Base-by-base conservation (phyloP, 2,797 vertebrate genomes). In the Leptoclinus maculatus region DNA sequence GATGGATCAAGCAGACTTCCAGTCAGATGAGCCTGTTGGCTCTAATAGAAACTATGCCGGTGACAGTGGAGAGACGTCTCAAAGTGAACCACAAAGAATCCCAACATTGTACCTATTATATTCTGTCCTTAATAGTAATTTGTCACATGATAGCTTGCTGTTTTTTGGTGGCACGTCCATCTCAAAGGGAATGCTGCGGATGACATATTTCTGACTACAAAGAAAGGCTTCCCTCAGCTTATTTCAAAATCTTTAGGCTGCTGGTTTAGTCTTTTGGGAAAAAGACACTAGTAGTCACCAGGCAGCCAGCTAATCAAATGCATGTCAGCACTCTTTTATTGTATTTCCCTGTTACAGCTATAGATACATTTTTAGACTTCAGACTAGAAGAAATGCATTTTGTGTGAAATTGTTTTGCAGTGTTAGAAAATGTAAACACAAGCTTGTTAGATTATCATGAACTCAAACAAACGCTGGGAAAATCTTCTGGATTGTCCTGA, bases 1-100 rank as follows among this genome's bases (percentile, higher is more conserved):
- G 86, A 93, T 91, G 79, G 83, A 89, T 91, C 83, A 83, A 64
- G 76, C 63, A 75, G 77, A 47, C 70, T 62, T 82, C 74, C 68
- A 80, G 70, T 88, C 82, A 79, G 76, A 86, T 71, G 82, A 79
- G 63, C 66, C 71, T 65, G 74, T 87, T 79, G 80, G 53, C 49
- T 80, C n/a, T 79, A 62, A 91, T 74, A 75, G 83, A 84, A 88
- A 76, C 25, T 43, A 32, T 70, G 60, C 77, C 49, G 34, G 17
- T 67, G 36, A 67, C 54, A 60, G 59, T 23, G 10, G 23, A 68
- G 29, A 83, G 12, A 36, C 39, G 29, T 72, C 25, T 41, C 43
- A 66, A 34, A 71, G 13, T 19, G 17, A 78, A 67, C 41, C 54
- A 58, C 23, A 71, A 49, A 65, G 63, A 29, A 36, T 27, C 4